A percentile compares a stretch with the other conserved stretches of the same genome.
These are phyloP conservation scores for Sebastes oblongus DNA, from an alignment of 2,797 vertebrate genomes.

Conservation along the genomic window DNA sequence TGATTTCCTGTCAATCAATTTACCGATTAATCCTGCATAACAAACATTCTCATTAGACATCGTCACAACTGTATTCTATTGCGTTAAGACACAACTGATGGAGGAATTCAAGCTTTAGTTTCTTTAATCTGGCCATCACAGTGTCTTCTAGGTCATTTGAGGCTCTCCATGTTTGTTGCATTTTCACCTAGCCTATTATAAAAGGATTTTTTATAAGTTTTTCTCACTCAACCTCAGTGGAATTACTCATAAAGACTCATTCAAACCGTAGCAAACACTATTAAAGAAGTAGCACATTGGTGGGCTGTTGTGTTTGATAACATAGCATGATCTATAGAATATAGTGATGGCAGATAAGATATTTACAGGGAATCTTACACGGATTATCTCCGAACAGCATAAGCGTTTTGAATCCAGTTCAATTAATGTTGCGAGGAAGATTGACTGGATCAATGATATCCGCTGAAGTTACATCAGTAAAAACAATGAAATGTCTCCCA, in stretches of 20 bases:
- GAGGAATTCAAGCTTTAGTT: not conserved
- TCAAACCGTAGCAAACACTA: not conserved
- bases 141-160: not conserved
- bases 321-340: not conserved
- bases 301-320: not conserved
- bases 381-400: not conserved
- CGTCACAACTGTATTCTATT: not conserved
- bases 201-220: not conserved
- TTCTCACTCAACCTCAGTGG: not conserved
- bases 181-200: not conserved
- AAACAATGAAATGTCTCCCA: constrained; percentile 35
- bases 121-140: not conserved
- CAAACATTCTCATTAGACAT: not conserved
- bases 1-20: not conserved
- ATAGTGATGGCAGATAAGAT: not conserved
- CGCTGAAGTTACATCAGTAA: constrained; percentile 6
- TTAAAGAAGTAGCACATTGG: not conserved
- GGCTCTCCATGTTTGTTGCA: not conserved
- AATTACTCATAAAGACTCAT: not conserved
- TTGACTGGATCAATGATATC: constrained; percentile 24
- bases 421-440: not conserved
- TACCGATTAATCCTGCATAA: not conserved
- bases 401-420: not conserved
- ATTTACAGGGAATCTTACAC: not conserved
- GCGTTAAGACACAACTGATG: not conserved